These are phyloP conservation scores for Drosophila aldrichi DNA, from an alignment of 2,888 invertebrate genomes.

Conservation along the genomic window DNA sequence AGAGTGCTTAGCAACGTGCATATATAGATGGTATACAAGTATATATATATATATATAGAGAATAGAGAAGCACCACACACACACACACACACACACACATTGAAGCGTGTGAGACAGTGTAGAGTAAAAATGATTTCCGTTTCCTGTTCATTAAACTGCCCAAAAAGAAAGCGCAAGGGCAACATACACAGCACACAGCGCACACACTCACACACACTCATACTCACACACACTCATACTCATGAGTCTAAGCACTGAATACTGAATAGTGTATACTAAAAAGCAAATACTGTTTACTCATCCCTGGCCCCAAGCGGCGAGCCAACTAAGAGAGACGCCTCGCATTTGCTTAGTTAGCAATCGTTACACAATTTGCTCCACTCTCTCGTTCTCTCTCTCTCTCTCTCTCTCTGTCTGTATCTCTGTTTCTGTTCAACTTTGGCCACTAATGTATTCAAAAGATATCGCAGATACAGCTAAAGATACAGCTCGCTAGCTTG, in stretches of 20 bases:
- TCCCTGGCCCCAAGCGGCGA: conserved; percentile 19
- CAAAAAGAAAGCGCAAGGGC: conserved; percentile 67
- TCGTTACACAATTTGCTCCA: conserved; percentile 55
- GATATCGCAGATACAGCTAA: conserved; percentile 43
- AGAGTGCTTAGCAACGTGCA: conserved; percentile 22
- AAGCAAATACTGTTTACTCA: conserved; percentile 40
- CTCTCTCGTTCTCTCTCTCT: neutral
- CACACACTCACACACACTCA: neutral
- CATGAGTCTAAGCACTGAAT: conserved; percentile 31
- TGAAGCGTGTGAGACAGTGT: conserved; percentile 21
- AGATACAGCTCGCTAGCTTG: conserved; percentile 38
- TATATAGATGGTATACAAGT: neutral
- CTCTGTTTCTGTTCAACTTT: conserved; percentile 11
- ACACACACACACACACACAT: conserved; percentile 6
- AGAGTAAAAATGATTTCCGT: conserved; percentile 71
- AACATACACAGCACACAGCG: conserved; percentile 6
- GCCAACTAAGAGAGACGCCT: conserved; percentile 20
- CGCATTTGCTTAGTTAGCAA: conserved; percentile 52
- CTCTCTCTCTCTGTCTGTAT: neutral
- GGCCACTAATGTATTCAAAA: conserved; percentile 50
- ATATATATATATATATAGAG: neutral
- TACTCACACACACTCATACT: conserved; percentile 1
- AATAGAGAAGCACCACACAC: conserved; percentile 5
- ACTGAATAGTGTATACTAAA: conserved; percentile 23
- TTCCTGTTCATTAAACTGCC: conserved; percentile 74